Base-by-base conservation (phyloP, 2,888 invertebrate species). In the Octodonta nipae region DNA sequence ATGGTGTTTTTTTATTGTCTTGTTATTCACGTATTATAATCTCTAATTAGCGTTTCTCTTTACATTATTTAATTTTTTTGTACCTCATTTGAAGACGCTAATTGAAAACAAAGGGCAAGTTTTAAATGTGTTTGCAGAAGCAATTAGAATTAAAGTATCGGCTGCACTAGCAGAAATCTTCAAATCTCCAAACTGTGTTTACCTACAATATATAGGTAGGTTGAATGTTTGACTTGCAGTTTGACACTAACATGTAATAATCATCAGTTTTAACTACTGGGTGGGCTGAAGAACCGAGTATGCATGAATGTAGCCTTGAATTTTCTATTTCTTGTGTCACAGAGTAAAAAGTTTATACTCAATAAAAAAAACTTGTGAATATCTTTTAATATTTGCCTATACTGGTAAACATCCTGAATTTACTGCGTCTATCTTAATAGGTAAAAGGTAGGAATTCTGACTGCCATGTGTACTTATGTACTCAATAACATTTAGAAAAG, bases 101-200 rank as follows among this genome's bases (percentile, higher is more conserved):
- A 49, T 49, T 44, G 41, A 37, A 43, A 45, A 46, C 46, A 44
- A 49, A 46, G 46, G 44, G 44, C 42, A 44, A 38, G 40, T 48
- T 46, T 47, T 48, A 46, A 47, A 42, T 38, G 31, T 46, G 41
- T 49, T 45, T 45, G 32, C 33, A 33, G 17, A 26, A 34, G 10
- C 13, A 33, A 44, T 46, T 43, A 43, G 20, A 16, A 28, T 20
- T 10, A 35, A 32, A 36, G 38, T 42, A 38, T 16, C 36, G 32
- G 31, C 34, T 30, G 13, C n/a, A n/a, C n/a, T 22, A 22, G 28
- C 28, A 26, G 20, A 15, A 32, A 26, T 22, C n/a, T n/a, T n/a
- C n/a, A n/a, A n/a, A n/a, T n/a, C n/a, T n/a, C n/a, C n/a, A n/a
- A n/a, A n/a, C n/a, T n/a, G n/a, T n/a, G n/a, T n/a, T n/a, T n/a